A percentile compares a stretch with the other conserved stretches of the same genome.
These are phyloP conservation scores for Tyrannus savana DNA, from an alignment of 2,113 vertebrate species.

Conservation along the genomic window DNA sequence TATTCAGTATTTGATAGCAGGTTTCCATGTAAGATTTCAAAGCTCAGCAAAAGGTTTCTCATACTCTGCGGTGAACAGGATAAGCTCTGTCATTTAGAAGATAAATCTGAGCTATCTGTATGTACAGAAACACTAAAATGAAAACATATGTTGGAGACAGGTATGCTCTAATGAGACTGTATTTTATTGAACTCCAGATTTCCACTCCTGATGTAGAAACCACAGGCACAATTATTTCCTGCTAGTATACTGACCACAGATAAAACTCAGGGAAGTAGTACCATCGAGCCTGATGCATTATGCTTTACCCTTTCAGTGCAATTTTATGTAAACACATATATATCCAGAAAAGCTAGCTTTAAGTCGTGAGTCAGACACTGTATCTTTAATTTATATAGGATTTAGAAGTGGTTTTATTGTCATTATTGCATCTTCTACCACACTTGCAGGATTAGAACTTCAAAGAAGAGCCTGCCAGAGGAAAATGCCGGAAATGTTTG, in stretches of 20 bases:
- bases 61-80: not conserved
- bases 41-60: conserved; percentile 12
- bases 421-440: not conserved
- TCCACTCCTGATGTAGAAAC: conserved; percentile 67
- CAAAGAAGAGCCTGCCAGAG: conserved; percentile 41
- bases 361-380: not conserved
- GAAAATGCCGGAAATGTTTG: conserved; percentile 61
- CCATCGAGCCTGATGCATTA: not conserved
- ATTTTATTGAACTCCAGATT: conserved; percentile 65
- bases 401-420: conserved; percentile 7
- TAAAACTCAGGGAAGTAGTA: conserved; percentile 57
- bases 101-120: conserved; percentile 31
- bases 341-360: not conserved
- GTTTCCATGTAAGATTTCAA: not conserved
- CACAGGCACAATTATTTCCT: conserved; percentile 60
- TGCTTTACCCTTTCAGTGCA: not conserved
- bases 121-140: conserved; percentile 39
- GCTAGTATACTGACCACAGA: conserved; percentile 60
- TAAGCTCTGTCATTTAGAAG: not conserved
- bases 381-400: not conserved
- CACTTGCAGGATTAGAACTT: conserved; percentile 9
- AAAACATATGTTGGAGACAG: conserved; percentile 56
- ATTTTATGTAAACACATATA: not conserved
- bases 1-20: not conserved
- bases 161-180: conserved; percentile 51